phyloP scores from a whole-genome alignment of 2,113 vertebrate species.

The Galeopterus variegatus region DNA sequence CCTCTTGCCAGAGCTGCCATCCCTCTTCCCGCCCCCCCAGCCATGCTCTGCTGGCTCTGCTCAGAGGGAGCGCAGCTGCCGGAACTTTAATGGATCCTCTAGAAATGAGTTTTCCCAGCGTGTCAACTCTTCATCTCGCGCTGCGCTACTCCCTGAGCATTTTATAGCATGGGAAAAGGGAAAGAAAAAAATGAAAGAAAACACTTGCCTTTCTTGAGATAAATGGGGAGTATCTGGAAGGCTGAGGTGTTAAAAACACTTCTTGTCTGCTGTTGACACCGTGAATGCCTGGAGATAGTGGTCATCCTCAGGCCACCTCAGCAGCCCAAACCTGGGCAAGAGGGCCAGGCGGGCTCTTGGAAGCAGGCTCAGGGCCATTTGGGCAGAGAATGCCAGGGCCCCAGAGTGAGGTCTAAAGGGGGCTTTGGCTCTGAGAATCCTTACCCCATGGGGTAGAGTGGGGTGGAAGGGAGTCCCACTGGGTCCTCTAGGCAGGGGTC shows the following conservation, averaged over 20 bases:
- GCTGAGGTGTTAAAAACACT: background rate
- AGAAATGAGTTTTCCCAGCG: background rate
- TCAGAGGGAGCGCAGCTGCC: rapidly evolving
- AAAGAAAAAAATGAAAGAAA: background rate
- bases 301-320: background rate
- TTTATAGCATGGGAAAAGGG: background rate
- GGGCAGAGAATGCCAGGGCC: background rate
- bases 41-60: background rate
- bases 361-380: background rate
- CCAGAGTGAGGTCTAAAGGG: background rate
- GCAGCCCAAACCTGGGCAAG: background rate
- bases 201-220: conserved; percentile 41
- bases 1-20: too few species aligned
- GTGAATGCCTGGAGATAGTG: background rate
- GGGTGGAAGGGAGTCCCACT: background rate
- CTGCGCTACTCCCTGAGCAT: background rate
- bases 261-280: background rate
- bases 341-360: background rate
- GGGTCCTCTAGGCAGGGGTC: too few species aligned
- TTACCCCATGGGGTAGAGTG: rapidly evolving
- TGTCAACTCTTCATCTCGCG: background rate
- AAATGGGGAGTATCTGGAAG: conserved; percentile 31
- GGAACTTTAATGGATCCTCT: background rate
- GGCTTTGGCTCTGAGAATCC: too few species aligned
- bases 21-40: rapidly evolving